Percentiles rank a stretch among this genome's conserved stretches.
Evolutionary conservation across 92 coral and sea anemone genomes (phyloP).

Genomic region (Pocillopora grandis): DNA sequence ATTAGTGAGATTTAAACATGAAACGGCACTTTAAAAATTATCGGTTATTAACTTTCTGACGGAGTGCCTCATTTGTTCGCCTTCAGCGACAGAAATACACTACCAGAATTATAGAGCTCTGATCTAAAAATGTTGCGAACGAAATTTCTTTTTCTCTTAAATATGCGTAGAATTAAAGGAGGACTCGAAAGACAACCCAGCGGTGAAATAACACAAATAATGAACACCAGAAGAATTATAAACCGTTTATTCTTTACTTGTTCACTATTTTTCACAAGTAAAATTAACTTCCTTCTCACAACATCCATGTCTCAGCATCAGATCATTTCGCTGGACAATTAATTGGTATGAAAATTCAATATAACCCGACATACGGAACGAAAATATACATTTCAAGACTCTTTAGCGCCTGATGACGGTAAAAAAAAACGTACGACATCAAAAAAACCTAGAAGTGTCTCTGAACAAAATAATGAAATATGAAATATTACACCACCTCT

Average conservation of each 20-base stretch:
- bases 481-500: conserved; percentile 26
- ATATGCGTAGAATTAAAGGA: too few relatives aligned
- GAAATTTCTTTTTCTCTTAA: too few relatives aligned
- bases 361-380: conserved; percentile 12
- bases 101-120: too few relatives aligned
- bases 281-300: conserved; percentile 11
- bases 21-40: too few relatives aligned
- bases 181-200: background rate
- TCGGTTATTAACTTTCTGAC: too few relatives aligned
- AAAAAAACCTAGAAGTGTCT: conserved; percentile 16
- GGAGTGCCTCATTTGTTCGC: too few relatives aligned
- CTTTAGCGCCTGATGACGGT: background rate
- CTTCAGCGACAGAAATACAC: too few relatives aligned
- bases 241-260: conserved; percentile 25
- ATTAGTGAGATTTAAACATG: too few relatives aligned
- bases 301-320: conserved; percentile 12
- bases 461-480: conserved; percentile 7
- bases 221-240: background rate
- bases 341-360: conserved; percentile 3
- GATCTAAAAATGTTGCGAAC: too few relatives aligned
- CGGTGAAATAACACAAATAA: background rate
- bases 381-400: background rate
- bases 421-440: background rate
- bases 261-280: conserved; percentile 34
- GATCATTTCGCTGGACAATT: too few relatives aligned